A percentile compares a stretch with the other conserved stretches of the same genome.
phyloP scores from a whole-genome alignment of 2,113 vertebrate species.

The Hystrix brachyura region DNA sequence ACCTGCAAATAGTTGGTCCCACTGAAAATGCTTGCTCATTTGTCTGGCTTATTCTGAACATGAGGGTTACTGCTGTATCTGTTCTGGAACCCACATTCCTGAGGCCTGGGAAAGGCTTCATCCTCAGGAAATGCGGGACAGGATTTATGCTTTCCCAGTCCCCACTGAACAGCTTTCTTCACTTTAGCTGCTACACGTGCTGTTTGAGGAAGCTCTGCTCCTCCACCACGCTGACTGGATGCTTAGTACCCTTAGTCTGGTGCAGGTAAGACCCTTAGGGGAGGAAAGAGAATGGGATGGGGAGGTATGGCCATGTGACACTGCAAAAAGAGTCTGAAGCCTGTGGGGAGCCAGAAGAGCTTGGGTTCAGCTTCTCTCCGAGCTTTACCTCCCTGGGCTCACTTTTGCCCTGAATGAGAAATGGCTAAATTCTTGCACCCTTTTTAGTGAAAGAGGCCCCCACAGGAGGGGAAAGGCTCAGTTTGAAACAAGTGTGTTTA shows the following conservation, averaged over 20 bases:
- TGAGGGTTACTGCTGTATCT: not conserved
- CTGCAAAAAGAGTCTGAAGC: not conserved
- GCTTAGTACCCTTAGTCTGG: constrained; percentile 71
- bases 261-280: constrained; percentile 67
- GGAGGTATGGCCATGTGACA: too few species aligned
- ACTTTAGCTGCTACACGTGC: not conserved
- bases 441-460: not conserved
- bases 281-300: not conserved
- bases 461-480: not conserved
- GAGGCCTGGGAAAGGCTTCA: not conserved
- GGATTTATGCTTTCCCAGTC: not conserved
- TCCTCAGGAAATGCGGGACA: not conserved
- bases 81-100: not conserved
- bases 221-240: not conserved
- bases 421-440: not conserved
- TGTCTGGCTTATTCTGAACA: not conserved
- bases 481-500: constrained; percentile 24
- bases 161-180: not conserved
- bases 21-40: not conserved
- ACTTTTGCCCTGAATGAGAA: not conserved
- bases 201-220: constrained; percentile 72
- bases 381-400: not conserved
- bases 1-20: not conserved
- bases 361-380: not conserved
- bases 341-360: not conserved